Evolutionary conservation across 2,113 vertebrate genomes (phyloP).

Genomic region (Eulacestoma nigropectus): DNA sequence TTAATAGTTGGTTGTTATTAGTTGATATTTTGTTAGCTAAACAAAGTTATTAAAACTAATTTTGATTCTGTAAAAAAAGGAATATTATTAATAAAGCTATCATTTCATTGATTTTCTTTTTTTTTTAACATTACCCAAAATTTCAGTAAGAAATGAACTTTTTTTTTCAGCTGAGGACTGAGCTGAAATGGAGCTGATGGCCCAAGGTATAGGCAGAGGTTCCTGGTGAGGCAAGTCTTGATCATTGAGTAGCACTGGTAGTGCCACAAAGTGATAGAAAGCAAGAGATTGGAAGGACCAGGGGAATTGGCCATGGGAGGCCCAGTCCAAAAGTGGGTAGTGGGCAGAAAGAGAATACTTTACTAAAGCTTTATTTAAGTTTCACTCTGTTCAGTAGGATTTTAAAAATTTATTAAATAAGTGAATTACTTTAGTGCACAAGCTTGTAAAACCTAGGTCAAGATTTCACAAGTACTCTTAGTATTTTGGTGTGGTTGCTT

Average conservation of each 20-base stretch:
- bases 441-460: not conserved
- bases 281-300: not conserved
- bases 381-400: not conserved
- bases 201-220: not conserved
- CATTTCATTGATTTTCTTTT: not conserved
- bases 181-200: not conserved
- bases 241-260: not conserved
- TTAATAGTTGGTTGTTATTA: not conserved
- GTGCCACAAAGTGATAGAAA: not conserved
- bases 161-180: not conserved
- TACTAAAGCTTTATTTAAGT: not conserved
- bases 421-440: not conserved
- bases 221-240: not conserved
- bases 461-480: not conserved
- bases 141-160: not conserved
- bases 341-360: not conserved
- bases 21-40: not conserved
- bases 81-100: not conserved
- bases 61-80: not conserved
- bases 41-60: not conserved
- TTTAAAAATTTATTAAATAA: not conserved
- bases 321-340: not conserved
- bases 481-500: not conserved
- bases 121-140: not conserved
- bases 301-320: accelerated